Evolutionary conservation across 2,797 vertebrate genomes (phyloP), one percentile per base, ranked within the genome.

Genomic region (Propithecus deckenii): DNA sequence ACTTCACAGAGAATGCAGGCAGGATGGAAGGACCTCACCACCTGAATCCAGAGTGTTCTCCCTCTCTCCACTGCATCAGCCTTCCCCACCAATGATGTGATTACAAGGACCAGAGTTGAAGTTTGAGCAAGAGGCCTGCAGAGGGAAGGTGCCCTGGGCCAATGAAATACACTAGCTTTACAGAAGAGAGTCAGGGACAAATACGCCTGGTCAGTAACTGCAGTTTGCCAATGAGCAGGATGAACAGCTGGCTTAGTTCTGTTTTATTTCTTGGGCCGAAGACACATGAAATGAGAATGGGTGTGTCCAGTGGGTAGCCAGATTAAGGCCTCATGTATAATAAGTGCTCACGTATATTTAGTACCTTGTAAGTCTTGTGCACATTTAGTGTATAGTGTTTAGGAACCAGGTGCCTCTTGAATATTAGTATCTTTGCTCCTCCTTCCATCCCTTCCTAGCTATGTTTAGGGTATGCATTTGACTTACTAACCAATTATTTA

Each of bases 341-440:
- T 84, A 71, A 78, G 52, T 71, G 50, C 32, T 67, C 28, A 23
- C 55, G 30, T 76, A 6, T 74, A 43, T 65, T 89, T 86, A 89
- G n/a, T 59, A 4, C 79, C 30, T 89, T 12, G 3, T 38, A 32
- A 57, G 59, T 72, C 76, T 94, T 22, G 12, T 14, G 50, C 61
- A 18, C 72, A 35, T 50, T 52, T 85, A 80, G 38, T 35, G 22
- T 30, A 32, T 80, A 52, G 75, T n/a, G 30, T n/a, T 83, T 83
- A 59, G 22, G n/a, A n/a, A 46, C 52, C n/a, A n/a, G 23, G 20
- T 85, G 25, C 61, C 52, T 93, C 52, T 15, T 55, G 38, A 46
- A 30, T 85, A 30, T 80, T 41, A 88, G 20, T 87, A 23, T 93
- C 80, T 85, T 96, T 90, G 43, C 35, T 88, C n/a, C 35, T 88